These are phyloP conservation scores for Aplochiton taeniatus DNA, from an alignment of 2,797 vertebrate genomes.

Conservation along the genomic window DNA sequence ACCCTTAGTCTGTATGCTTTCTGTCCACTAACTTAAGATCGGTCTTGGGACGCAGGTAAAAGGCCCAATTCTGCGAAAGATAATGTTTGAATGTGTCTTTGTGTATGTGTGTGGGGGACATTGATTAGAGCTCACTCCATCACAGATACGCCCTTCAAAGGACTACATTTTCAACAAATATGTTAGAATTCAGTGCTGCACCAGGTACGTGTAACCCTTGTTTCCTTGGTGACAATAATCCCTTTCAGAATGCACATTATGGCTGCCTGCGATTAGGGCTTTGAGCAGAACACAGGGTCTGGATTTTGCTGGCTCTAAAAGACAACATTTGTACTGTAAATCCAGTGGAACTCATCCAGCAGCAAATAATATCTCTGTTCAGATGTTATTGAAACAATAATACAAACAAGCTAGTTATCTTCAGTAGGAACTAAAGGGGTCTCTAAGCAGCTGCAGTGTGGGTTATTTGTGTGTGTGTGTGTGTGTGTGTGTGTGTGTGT, in stretches of 20 bases:
- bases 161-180: slow-evolving; percentile 13
- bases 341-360: slow-evolving; percentile 28
- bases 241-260: slow-evolving; percentile 1
- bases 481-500: not conserved
- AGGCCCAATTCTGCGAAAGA: slow-evolving; percentile 18
- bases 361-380: slow-evolving; percentile 20
- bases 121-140: slow-evolving; percentile 41
- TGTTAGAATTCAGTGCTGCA: not conserved
- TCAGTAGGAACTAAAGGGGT: slow-evolving; percentile 35
- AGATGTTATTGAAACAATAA: slow-evolving; percentile 52
- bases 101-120: slow-evolving; percentile 3
- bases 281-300: slow-evolving; percentile 27
- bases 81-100: slow-evolving; percentile 27
- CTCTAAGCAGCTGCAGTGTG: slow-evolving; percentile 31
- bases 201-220: slow-evolving; percentile 8
- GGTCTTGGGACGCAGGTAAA: slow-evolving; percentile 22
- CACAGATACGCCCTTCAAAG: slow-evolving; percentile 28
- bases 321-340: slow-evolving; percentile 17
- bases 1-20: slow-evolving; percentile 37
- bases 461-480: slow-evolving; percentile 20
- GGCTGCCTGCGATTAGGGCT: slow-evolving; percentile 33
- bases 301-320: slow-evolving; percentile 25
- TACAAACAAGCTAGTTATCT: slow-evolving; percentile 39
- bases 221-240: slow-evolving; percentile 24
- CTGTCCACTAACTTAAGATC: slow-evolving; percentile 41